A percentile compares a stretch with the other conserved stretches of the same genome.
Conservation (phyloP, 1,140 invertebrate species). For the Diprion similis region DNA sequence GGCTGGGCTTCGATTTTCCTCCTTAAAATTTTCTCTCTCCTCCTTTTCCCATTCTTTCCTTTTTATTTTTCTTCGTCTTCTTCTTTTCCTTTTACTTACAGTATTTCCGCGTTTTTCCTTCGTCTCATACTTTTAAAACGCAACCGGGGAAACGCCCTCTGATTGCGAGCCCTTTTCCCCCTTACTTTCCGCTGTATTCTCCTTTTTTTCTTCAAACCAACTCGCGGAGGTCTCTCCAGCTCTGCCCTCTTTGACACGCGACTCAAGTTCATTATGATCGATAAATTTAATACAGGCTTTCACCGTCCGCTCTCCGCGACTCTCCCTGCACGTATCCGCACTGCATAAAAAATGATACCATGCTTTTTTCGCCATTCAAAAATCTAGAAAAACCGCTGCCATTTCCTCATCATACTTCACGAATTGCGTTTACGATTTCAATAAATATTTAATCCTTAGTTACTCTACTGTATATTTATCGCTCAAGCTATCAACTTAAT, state of each 20-base stretch:
- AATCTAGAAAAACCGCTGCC: too few species aligned
- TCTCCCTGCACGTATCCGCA: neutral
- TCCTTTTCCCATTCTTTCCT: neutral
- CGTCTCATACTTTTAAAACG: conserved; percentile 19
- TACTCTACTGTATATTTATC: too few species aligned
- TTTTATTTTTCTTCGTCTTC: neutral
- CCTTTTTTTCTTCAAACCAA: conserved; percentile 1
- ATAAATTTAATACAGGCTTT: conserved; percentile 45
- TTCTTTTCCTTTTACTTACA: neutral
- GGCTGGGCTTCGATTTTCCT: neutral
- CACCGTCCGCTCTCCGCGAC: neutral
- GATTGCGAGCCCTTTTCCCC: conserved; percentile 33
- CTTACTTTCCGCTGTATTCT: neutral
- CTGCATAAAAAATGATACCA: too few species aligned
- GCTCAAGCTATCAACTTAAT: too few species aligned
- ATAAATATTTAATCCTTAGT: too few species aligned
- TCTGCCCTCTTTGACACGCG: conserved; percentile 22
- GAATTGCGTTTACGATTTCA: too few species aligned
- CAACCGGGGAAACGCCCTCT: conserved; percentile 38
- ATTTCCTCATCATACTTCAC: too few species aligned
- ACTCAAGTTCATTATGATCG: conserved; percentile 49
- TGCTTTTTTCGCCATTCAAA: too few species aligned
- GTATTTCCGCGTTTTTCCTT: too few species aligned
- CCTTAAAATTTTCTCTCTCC: neutral
- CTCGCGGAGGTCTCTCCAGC: conserved; percentile 35